A percentile compares a stretch with the other conserved stretches of the same genome.
Conservation (phyloP, 1,140 invertebrate genomes). For the Phocides pigmalion region DNA sequence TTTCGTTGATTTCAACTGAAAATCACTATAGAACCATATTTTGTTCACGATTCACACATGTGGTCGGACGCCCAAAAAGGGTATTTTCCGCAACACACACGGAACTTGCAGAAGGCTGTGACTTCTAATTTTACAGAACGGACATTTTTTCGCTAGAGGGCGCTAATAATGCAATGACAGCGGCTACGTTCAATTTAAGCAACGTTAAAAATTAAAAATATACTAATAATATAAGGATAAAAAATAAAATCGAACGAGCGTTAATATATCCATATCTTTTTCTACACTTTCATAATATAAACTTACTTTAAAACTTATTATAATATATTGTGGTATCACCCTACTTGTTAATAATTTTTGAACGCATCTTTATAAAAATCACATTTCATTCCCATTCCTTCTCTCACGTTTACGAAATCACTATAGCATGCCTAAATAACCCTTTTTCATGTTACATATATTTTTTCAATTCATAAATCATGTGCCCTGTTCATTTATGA, state of each 20-base stretch:
- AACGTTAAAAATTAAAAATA: constrained; percentile 5
- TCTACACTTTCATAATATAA: background rate
- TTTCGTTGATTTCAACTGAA: constrained; percentile 58
- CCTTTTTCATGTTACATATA: constrained; percentile 36
- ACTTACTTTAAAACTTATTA: background rate
- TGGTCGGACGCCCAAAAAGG: constrained; percentile 85
- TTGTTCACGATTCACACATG: constrained; percentile 83
- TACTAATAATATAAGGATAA: background rate
- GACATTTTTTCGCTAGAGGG: constrained; percentile 72
- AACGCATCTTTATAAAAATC: constrained; percentile 58
- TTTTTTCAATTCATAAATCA: background rate
- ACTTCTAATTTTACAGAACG: constrained; percentile 79
- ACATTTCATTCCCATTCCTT: constrained; percentile 59
- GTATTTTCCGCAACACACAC: constrained; percentile 84
- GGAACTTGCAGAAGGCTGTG: constrained; percentile 80
- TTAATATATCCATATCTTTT: background rate
- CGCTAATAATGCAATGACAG: constrained; percentile 55
- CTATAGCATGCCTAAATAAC: constrained; percentile 22
- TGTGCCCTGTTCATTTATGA: background rate
- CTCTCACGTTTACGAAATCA: constrained; percentile 43
- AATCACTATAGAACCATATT: constrained; percentile 80
- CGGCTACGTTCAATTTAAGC: constrained; percentile 53
- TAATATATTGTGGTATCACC: background rate
- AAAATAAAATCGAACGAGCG: background rate
- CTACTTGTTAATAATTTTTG: constrained; percentile 28